phyloP scores from a whole-genome alignment of 2,797 vertebrate genomes.

The Dermochelys coriacea region DNA sequence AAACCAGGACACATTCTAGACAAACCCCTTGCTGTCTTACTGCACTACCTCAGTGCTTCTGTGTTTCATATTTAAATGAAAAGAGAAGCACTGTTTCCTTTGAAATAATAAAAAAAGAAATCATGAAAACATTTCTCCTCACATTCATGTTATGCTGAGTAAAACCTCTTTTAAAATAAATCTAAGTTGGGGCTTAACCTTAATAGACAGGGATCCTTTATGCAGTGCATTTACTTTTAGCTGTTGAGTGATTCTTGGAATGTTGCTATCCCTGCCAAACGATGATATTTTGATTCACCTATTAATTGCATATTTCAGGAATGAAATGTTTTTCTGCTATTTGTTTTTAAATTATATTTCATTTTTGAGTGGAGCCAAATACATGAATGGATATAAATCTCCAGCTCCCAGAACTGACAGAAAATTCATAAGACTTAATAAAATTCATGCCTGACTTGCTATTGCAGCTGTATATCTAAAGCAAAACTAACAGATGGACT shows the following conservation, averaged over 20 bases:
- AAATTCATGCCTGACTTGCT: not conserved
- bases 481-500: not conserved
- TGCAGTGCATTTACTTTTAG: not conserved
- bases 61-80: not conserved
- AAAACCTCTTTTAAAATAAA: not conserved
- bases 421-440: conserved; percentile 2
- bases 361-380: not conserved
- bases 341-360: not conserved
- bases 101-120: conserved; percentile 1
- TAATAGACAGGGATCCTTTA: not conserved
- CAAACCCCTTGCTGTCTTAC: not conserved
- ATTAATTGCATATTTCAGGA: conserved; percentile 8
- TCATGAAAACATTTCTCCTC: not conserved
- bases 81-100: not conserved
- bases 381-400: not conserved
- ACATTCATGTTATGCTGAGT: not conserved
- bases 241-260: not conserved
- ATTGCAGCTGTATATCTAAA: conserved; percentile 24
- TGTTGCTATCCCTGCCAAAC: not conserved
- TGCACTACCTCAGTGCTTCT: not conserved
- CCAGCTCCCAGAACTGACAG: not conserved
- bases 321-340: not conserved
- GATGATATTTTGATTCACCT: not conserved
- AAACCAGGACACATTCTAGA: not conserved
- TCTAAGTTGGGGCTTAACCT: not conserved